Evolutionary conservation across 2,888 invertebrate species (phyloP), one percentile per base, ranked within the genome.

Genomic region (Teleogryllus oceanicus): DNA sequence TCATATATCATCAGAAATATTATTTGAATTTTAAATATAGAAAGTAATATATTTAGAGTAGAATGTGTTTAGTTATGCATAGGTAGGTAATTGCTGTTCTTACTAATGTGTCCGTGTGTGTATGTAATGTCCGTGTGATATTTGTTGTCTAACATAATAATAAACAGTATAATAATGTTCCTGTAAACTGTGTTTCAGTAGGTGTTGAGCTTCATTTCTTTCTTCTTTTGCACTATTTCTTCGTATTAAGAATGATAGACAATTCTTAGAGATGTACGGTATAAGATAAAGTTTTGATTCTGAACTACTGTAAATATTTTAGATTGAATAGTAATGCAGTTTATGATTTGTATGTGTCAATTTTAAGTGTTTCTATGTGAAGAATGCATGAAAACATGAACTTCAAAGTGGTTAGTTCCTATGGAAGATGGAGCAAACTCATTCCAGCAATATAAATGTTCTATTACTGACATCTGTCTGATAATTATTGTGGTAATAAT

Each of bases 401-500:
- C 62, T 74, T 78, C 75, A 75, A 78, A 75, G 78, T 75, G 50
- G 78, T 75, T 78, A 78, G 78, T 78, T 78, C 78, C 78, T 78
- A 78, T 37, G 21, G 20, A 78, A 74, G 13, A 21, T 75, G 78
- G 75, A 78, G 78, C 24, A 49, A 78, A 74, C 24, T 20, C 49
- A 20, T 78, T 21, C 74, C 50, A 75, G 75, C 75, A 75, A 49
- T 75, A 78, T 62, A 62, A 62, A 62, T 62, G 62, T 62, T 49
- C 77, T 77, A 50, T 77, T 77, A 24, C 24, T 76, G 20, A n/a
- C n/a, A 77, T 50, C 37, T 24, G 18, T 49, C n/a, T 77, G 37
- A 49, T 77, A 50, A 21, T 77, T 24, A 24, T 37, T 77, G 13
- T 37, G 76, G 13, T 16, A 76, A 76, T n/a, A 13, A 76, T 18